These are phyloP conservation scores for Phthorimaea operculella DNA, from an alignment of 1,140 invertebrate species.

Conservation along the genomic window DNA sequence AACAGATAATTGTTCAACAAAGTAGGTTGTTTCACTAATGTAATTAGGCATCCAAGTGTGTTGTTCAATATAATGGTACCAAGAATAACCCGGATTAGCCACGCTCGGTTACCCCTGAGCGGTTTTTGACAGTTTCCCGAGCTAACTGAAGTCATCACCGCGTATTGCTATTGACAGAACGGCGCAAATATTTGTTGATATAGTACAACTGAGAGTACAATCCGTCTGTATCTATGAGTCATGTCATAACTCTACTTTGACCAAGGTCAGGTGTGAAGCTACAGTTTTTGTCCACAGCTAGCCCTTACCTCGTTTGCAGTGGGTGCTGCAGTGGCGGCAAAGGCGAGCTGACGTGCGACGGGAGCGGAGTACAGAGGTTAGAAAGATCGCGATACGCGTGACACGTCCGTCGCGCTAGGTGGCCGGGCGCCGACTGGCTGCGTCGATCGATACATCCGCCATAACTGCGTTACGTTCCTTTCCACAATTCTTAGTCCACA, in stretches of 20 bases:
- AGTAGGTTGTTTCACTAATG: too few relatives aligned
- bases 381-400: neutral
- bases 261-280: too few relatives aligned
- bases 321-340: neutral
- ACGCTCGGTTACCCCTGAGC: too few relatives aligned
- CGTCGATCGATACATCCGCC: slow-evolving; percentile 56
- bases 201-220: neutral
- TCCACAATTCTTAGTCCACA: slow-evolving; percentile 8
- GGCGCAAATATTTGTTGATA: neutral
- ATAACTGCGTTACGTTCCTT: slow-evolving; percentile 54
- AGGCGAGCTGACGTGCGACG: neutral
- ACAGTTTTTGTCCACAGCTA: too few relatives aligned
- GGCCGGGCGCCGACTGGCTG: slow-evolving; percentile 52
- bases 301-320: too few relatives aligned
- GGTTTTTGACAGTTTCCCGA: too few relatives aligned
- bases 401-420: slow-evolving; percentile 37
- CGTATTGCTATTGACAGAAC: neutral
- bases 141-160: too few relatives aligned
- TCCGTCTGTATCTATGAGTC: neutral
- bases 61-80: too few relatives aligned
- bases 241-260: neutral
- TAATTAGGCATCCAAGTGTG: too few relatives aligned
- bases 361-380: slow-evolving; percentile 3
- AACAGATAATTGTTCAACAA: too few relatives aligned
- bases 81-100: too few relatives aligned